Base-by-base conservation (phyloP, 92 coral and sea anemone genomes). In the Porites cylindrica region DNA sequence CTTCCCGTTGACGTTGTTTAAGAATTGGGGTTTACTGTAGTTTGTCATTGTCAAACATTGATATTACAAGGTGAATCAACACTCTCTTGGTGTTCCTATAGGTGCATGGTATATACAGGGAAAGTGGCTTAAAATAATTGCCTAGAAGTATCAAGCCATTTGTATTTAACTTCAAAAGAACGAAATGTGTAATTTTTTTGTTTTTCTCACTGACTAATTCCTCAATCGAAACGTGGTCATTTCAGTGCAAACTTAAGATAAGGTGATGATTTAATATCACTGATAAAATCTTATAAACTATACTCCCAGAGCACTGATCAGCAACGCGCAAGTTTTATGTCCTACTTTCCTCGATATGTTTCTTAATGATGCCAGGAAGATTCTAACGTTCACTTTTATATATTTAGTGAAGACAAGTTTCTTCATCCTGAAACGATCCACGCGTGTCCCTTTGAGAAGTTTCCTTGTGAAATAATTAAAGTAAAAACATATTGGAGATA, bases 261-360 rank as follows among this genome's bases (percentile, higher is more conserved):
- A 68, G 76, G 56, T 7, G 53, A n/a, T 16, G 21, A 23, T 17
- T 64, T 54, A 53, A 68, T 58, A 29, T 59, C 77, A 71, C 78
- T 38, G 86, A 82, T 82, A 71, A 82, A 56, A 82, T 82, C 86
- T 23, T 51, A 51, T 54, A 51, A 64, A 47, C 72, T 63, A 38
- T 38, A 16, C 64, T 43, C 38, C 72, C 83, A n/a, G 47, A 2
- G 43, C 19, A 11, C 82, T n/a, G 59, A 62, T 79, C 26, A 78
- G 32, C 47, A 20, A 80, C 20, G 23, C 75, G 63, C 51, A 51
- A 9, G 8, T 19, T 66, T 52, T 4, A 50, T 23, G 23, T 66
- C 51, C 71, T 67, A 23, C 51, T n/a, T 80, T 50, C n/a, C 13
- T 23, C 51, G 59, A 21, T 38, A 19, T 43, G 43, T 63, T 9